Percentiles rank a stretch among this genome's conserved stretches.
Conservation (phyloP, 2,797 vertebrate genomes). For the Pipistrellus nathusii region DNA sequence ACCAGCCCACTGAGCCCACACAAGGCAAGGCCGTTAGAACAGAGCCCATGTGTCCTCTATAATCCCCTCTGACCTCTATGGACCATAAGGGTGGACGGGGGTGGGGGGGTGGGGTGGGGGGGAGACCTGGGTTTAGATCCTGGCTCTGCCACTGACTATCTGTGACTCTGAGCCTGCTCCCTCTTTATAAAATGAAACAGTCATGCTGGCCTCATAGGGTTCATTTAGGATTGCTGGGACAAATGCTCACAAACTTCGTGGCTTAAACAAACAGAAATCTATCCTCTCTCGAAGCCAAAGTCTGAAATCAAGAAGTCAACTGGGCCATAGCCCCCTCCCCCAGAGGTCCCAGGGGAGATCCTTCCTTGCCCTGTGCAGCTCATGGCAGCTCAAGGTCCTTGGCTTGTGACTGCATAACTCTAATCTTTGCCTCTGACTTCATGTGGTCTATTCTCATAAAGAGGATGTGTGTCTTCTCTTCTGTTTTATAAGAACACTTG, state of each 20-base stretch:
- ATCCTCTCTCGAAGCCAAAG: background rate
- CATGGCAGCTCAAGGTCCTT: rapidly evolving
- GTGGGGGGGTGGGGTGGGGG: rapidly evolving
- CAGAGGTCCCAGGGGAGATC: background rate
- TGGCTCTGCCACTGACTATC: background rate
- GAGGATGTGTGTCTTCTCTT: background rate
- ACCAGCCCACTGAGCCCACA: background rate
- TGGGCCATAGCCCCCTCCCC: background rate
- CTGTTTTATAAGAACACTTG: background rate
- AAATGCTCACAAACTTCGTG: background rate
- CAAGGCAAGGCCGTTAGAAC: background rate
- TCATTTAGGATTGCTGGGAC: background rate
- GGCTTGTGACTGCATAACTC: background rate
- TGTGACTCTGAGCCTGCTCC: background rate
- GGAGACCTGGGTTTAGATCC: background rate
- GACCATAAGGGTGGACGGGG: background rate
- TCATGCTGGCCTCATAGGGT: background rate
- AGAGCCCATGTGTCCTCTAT: rapidly evolving
- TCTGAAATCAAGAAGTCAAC: background rate
- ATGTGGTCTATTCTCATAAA: background rate
- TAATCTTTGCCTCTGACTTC: background rate
- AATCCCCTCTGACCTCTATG: background rate
- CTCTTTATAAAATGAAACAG: background rate
- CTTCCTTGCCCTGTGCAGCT: background rate
- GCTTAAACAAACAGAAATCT: background rate